Evolutionary conservation across 2,797 vertebrate genomes (phyloP), one percentile per base, ranked within the genome.

Genomic region (Trachops cirrhosus): DNA sequence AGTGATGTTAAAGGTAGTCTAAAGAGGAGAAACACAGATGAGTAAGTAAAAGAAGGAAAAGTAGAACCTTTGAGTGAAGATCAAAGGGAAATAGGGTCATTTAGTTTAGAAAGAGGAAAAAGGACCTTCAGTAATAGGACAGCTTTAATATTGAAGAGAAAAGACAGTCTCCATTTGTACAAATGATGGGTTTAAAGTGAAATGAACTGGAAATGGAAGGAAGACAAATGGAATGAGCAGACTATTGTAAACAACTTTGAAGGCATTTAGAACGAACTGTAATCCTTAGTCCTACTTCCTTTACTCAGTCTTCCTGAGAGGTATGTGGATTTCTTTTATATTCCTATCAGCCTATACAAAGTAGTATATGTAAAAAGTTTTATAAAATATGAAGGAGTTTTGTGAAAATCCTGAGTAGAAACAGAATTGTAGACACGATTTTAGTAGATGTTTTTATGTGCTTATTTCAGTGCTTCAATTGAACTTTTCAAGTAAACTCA

Each of bases 41-140:
- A 93, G 86, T 57, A 26, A 91, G 89, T 57, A 26, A 57, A 95
- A 37, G 46, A 85, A 90, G 85, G 32, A 84, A 79, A 96, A 34
- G 7, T 48, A 14, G n/a, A 77, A 90, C 18, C 7, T 41, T 39
- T 85, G 44, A 89, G 50, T 15, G 41, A 88, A 85, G 26, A 90
- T 91, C 32, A 95, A 90, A 96, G 77, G 18, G 52, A 90, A 59
- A 74, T 52, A 46, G 8, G 9, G 19, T 41, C 46, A 68, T 71
- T 86, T 94, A 26, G n/a, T 87, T 67, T 89, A 37, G 52, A 78
- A 94, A 82, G 32, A 80, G 5, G 15, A 32, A 52, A 64, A 87
- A 82, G 39, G n/a, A 14, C 41, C 15, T 78, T 57, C 14, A 22
- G 16, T 67, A 54, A 48, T 37, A 67, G 2, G 32, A 57, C 10